phyloP scores from a whole-genome alignment of 2,113 vertebrate genomes.

The Nothobranchius kuhntae region DNA sequence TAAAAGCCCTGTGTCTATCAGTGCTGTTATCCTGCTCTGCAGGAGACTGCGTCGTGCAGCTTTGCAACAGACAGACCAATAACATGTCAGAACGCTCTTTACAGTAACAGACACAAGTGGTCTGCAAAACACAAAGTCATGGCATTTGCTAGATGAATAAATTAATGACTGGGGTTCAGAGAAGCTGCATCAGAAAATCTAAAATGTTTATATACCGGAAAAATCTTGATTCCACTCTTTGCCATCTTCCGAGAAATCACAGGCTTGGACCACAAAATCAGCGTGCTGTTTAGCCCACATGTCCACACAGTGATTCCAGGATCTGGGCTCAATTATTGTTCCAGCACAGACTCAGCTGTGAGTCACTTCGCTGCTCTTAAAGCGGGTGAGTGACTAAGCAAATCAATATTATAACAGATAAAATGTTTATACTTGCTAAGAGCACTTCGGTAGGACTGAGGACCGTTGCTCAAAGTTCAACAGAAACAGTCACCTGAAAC shows the following conservation, averaged over 20 bases:
- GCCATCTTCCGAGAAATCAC: constrained; percentile 23
- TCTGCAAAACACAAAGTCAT: constrained; percentile 6
- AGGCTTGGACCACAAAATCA: constrained; percentile 16
- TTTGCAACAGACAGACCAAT: not conserved
- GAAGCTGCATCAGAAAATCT: not conserved
- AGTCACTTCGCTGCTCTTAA: constrained; percentile 43
- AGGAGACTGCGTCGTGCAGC: constrained; percentile 1
- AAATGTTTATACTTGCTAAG: constrained; percentile 14
- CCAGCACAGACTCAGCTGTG: constrained; percentile 31
- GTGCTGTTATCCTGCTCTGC: not conserved
- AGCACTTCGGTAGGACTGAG: constrained; percentile 1
- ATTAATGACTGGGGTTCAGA: not conserved
- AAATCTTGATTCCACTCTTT: constrained; percentile 3
- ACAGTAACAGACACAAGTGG: constrained; percentile 10
- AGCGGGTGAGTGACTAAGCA: constrained; percentile 42
- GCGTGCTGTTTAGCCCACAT: constrained; percentile 15
- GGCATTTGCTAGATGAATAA: not conserved
- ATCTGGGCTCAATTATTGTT: constrained; percentile 41
- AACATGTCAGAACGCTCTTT: not conserved
- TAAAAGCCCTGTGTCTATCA: not conserved
- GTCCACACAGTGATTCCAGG: constrained; percentile 39
- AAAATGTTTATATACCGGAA: not conserved
- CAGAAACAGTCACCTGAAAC: not conserved
- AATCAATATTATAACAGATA: constrained; percentile 19
- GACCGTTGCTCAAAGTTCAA: not conserved